Percentiles rank a stretch among this genome's conserved stretches.
Evolutionary conservation across 2,113 vertebrate genomes (phyloP).

Genomic region (Ceyx margarethae): DNA sequence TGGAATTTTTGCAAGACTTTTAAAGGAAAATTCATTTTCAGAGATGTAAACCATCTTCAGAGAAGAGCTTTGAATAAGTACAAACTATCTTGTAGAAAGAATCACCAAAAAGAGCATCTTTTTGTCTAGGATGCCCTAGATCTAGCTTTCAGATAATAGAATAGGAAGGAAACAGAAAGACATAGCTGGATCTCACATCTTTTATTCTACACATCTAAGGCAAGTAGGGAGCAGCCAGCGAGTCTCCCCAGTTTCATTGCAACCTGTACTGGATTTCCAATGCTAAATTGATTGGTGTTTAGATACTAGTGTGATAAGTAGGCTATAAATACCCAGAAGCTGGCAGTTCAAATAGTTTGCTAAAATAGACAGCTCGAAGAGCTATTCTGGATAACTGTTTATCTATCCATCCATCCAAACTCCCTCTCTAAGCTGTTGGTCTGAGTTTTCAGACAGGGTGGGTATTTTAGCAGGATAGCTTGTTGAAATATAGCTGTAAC

Average conservation of each 20-base stretch:
- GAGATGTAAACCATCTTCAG: neutral
- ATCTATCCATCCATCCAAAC: slow-evolving; percentile 37
- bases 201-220: neutral
- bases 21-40: neutral
- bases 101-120: neutral
- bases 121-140: neutral
- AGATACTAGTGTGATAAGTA: slow-evolving; percentile 24
- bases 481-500: neutral
- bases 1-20: neutral
- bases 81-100: neutral
- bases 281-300: slow-evolving; percentile 40
- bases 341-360: slow-evolving; percentile 41
- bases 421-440: neutral
- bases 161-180: neutral
- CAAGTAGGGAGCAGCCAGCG: neutral
- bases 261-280: slow-evolving; percentile 48
- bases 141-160: neutral
- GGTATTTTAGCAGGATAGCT: neutral
- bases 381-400: neutral
- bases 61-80: neutral
- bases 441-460: slow-evolving; percentile 35
- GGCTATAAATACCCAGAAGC: slow-evolving; percentile 33
- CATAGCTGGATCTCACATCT: neutral
- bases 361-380: slow-evolving; percentile 24
- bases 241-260: neutral